Evolutionary conservation across 2,797 vertebrate species (phyloP).

Genomic region (Sebastes vulpes): DNA sequence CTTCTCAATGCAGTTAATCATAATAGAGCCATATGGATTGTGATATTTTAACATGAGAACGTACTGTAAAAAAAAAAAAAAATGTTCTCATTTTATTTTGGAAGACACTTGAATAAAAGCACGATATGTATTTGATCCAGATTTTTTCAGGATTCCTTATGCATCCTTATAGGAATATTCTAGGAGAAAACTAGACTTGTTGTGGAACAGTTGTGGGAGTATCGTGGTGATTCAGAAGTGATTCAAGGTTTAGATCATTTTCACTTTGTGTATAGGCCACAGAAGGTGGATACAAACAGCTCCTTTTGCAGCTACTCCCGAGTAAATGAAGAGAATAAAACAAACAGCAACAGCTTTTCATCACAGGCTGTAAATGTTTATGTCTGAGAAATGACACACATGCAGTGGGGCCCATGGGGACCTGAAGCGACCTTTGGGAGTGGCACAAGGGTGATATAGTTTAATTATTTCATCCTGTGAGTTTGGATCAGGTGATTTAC

Average conservation of each 20-base stretch:
- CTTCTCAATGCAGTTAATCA: conserved; percentile 18
- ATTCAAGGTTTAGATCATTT: conserved; percentile 6
- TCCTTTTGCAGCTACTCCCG: conserved; percentile 14
- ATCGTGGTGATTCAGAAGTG: not conserved
- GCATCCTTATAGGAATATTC: not conserved
- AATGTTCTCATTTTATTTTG: not conserved
- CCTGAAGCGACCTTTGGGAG: not conserved
- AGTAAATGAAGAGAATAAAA: conserved; percentile 43
- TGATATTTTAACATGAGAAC: not conserved
- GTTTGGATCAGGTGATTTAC: not conserved
- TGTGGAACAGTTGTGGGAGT: not conserved
- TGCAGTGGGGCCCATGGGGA: not conserved
- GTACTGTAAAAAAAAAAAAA: too few species aligned
- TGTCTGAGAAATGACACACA: conserved; percentile 22
- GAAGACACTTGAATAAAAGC: not conserved
- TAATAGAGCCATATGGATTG: not conserved
- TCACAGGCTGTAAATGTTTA: conserved; percentile 48
- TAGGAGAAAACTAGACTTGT: not conserved
- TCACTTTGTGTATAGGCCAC: conserved; percentile 18
- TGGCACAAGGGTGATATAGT: not conserved
- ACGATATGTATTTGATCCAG: not conserved
- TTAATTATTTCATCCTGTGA: not conserved
- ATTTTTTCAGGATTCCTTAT: not conserved
- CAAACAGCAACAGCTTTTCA: conserved; percentile 46
- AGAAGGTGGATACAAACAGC: conserved; percentile 7